Base-by-base conservation (phyloP, 2,797 vertebrate species). In the Coracias cyanogaster region DNA sequence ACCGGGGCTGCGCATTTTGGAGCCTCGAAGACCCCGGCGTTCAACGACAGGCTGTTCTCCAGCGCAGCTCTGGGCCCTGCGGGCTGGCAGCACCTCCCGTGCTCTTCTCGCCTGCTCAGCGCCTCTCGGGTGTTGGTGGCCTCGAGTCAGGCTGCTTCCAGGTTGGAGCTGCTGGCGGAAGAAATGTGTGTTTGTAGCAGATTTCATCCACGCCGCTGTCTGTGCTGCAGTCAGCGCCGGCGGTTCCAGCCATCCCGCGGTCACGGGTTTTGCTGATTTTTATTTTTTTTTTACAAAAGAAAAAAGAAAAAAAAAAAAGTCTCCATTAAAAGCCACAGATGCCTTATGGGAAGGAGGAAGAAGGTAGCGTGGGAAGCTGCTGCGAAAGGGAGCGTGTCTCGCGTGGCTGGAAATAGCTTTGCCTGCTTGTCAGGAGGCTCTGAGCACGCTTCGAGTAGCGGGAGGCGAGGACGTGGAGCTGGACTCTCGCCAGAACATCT, bases 331-430 rank as follows among this genome's bases (percentile, higher is more conserved):
- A 95, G 85, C 81, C 88, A 8, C 55, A 62, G 83, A 66, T 69
- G 88, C 77, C 83, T 90, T 82, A 61, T n/a, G 64, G 79, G 76
- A 84, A 80, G 48, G 88, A 93, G 81, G 81, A 90, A 92, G 92
- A 90, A 79, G 58, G 74, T 76, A 90, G 52, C 7, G 57, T 95
- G 91, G 83, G 86, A 93, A 81, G 90, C 73, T 78, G 62, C 73
- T 86, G n/a, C 77, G 79, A 39, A 78, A 88, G 70, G 43, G 48
- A 84, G 66, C 54, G 12, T 21, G 90, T 93, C 90, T 94, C 6
- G 3, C 90, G 18, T 9, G 2, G 62, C 41, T 76, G 94, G 82
- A 88, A 90, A 43, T 26, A 58, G 62, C 35, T 21, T 26, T 54
- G 52, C 21, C 37, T 22, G 69, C 31, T 70, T 31, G 7, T 81